phyloP scores from a whole-genome alignment of 92 coral and sea anemone species.

The Ricordea florida region DNA sequence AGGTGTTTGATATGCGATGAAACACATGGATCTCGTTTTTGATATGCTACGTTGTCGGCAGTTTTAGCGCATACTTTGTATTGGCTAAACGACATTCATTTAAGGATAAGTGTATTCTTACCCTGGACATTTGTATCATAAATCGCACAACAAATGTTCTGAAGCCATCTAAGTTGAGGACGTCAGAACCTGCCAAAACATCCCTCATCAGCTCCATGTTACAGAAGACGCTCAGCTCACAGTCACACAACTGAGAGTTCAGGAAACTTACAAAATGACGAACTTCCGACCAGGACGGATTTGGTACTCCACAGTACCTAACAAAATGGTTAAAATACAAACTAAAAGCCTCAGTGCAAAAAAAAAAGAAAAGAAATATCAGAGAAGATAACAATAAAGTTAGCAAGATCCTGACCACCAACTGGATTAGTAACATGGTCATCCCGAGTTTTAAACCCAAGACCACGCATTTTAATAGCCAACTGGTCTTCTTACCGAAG shows the following conservation, averaged over 20 bases:
- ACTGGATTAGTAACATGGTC: no score
- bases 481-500: no score
- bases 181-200: constrained; percentile 29
- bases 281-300: constrained; percentile 91
- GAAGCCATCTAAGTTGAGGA: constrained; percentile 55
- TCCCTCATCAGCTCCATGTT: constrained; percentile 57
- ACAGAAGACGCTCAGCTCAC: constrained; percentile 78
- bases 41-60: not conserved
- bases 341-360: no score
- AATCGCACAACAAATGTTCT: constrained; percentile 80
- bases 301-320: constrained; percentile 85
- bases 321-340: no score
- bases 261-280: constrained; percentile 84
- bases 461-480: no score
- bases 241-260: constrained; percentile 80
- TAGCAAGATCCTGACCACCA: no score
- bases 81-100: not conserved
- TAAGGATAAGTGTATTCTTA: not conserved
- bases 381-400: no score
- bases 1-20: no score
- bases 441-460: not conserved
- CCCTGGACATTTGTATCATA: constrained; percentile 91
- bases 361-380: no score
- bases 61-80: not conserved
- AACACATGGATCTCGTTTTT: no score